Evolutionary conservation across 2,888 invertebrate species (phyloP).

Genomic region (Anodontia alba): DNA sequence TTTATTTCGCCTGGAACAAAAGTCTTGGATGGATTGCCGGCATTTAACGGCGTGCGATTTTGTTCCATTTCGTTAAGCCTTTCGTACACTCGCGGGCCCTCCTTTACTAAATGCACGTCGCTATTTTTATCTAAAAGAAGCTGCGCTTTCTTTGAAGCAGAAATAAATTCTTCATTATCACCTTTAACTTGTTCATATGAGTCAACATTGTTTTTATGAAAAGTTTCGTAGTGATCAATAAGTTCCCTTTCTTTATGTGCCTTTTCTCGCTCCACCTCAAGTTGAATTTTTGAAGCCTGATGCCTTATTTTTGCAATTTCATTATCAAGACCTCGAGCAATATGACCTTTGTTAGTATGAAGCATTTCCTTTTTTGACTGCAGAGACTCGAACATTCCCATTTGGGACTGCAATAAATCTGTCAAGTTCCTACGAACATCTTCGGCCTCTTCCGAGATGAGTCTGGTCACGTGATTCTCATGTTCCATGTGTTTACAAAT

Average conservation of each 20-base stretch:
- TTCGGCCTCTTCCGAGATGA: constrained; percentile 47
- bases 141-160: constrained; percentile 30
- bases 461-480: constrained; percentile 51
- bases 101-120: constrained; percentile 32
- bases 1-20: constrained; percentile 26
- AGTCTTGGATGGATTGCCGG: constrained; percentile 12
- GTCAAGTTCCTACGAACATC: constrained; percentile 34
- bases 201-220: constrained; percentile 19
- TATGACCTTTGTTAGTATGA: constrained; percentile 30
- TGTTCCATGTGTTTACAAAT: constrained; percentile 54
- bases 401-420: constrained; percentile 37
- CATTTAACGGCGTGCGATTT: not conserved
- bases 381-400: constrained; percentile 37
- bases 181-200: constrained; percentile 12
- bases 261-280: constrained; percentile 42
- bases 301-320: constrained; percentile 41
- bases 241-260: constrained; percentile 38
- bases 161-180: constrained; percentile 33
- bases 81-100: constrained; percentile 31
- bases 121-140: constrained; percentile 36
- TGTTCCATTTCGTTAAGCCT: constrained; percentile 30
- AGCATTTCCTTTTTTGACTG: constrained; percentile 27
- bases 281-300: constrained; percentile 47
- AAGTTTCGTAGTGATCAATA: constrained; percentile 31
- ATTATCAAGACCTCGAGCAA: constrained; percentile 38